A percentile compares a stretch with the other conserved stretches of the same genome.
These are phyloP conservation scores for Troilus luridus DNA, from an alignment of 2,888 invertebrate species.

Conservation along the genomic window DNA sequence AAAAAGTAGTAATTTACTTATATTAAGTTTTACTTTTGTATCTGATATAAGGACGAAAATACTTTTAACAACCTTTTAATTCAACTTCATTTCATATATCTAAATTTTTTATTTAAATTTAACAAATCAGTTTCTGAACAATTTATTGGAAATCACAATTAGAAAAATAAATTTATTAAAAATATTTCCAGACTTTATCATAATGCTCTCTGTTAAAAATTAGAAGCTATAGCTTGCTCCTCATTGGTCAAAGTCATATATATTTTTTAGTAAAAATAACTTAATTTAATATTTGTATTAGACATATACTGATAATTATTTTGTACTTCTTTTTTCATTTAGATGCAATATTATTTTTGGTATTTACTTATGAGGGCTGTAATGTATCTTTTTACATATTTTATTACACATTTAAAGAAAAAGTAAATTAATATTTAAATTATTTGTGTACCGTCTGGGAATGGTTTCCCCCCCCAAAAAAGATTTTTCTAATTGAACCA, in stretches of 20 bases:
- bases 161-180: too few species aligned
- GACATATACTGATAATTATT: not conserved
- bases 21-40: too few species aligned
- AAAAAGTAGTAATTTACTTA: too few species aligned
- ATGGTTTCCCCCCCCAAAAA: too few species aligned
- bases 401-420: not conserved
- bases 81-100: too few species aligned
- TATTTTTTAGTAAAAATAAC: not conserved
- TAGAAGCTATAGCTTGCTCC: not conserved
- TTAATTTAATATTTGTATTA: not conserved
- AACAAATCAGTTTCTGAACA: too few species aligned
- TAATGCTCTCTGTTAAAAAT: not conserved
- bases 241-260: not conserved
- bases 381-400: not conserved
- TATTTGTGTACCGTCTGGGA: not conserved
- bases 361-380: not conserved
- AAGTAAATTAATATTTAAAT: not conserved
- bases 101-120: too few species aligned
- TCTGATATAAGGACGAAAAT: too few species aligned
- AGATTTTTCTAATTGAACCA: not conserved
- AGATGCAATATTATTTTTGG: not conserved
- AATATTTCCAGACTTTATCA: too few species aligned
- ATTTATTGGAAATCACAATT: too few species aligned
- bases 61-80: too few species aligned
- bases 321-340: not conserved